These are phyloP conservation scores for Crossaster papposus DNA, from an alignment of 53 echinoderm and acorn worm genomes.

Conservation along the genomic window DNA sequence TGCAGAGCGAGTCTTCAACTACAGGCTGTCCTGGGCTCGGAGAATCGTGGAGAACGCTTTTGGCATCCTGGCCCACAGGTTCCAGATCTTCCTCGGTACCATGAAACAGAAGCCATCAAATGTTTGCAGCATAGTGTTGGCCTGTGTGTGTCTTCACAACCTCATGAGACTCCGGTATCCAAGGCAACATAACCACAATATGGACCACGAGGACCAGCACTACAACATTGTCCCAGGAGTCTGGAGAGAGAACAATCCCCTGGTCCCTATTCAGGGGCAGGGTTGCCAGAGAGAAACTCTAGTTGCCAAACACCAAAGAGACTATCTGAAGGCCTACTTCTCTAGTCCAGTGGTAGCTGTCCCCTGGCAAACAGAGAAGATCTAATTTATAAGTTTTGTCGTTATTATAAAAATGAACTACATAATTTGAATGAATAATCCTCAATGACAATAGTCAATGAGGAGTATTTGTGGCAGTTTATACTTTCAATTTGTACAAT, in stretches of 20 bases:
- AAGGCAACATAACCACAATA: background rate
- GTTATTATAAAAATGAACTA: too few relatives aligned
- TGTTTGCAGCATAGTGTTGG: background rate
- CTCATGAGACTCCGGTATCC: slow-evolving; percentile 20
- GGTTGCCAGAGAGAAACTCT: too few relatives aligned
- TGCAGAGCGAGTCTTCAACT: slow-evolving; percentile 48
- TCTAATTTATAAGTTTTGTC: too few relatives aligned
- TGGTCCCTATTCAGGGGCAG: too few relatives aligned
- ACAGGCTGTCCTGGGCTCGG: slow-evolving; percentile 33
- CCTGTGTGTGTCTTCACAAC: slow-evolving; percentile 29
- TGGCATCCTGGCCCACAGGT: slow-evolving; percentile 55
- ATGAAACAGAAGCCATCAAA: slow-evolving; percentile 36
- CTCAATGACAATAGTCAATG: too few relatives aligned
- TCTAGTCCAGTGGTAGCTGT: too few relatives aligned
- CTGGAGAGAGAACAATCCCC: slow-evolving; percentile 32
- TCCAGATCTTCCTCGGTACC: slow-evolving; percentile 14
- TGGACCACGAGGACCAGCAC: slow-evolving; percentile 31
- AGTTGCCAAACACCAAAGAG: too few relatives aligned
- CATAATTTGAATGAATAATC: too few relatives aligned
- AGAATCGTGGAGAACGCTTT: slow-evolving; percentile 64
- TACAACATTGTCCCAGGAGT: slow-evolving; percentile 20
- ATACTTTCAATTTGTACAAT: too few relatives aligned
- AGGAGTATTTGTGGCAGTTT: too few relatives aligned
- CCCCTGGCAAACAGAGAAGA: too few relatives aligned
- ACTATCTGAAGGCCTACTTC: too few relatives aligned